A percentile compares a stretch with the other conserved stretches of the same genome.
These are phyloP conservation scores for Palythoa grandiflora DNA, from an alignment of 92 coral and sea anemone species.

Conservation along the genomic window DNA sequence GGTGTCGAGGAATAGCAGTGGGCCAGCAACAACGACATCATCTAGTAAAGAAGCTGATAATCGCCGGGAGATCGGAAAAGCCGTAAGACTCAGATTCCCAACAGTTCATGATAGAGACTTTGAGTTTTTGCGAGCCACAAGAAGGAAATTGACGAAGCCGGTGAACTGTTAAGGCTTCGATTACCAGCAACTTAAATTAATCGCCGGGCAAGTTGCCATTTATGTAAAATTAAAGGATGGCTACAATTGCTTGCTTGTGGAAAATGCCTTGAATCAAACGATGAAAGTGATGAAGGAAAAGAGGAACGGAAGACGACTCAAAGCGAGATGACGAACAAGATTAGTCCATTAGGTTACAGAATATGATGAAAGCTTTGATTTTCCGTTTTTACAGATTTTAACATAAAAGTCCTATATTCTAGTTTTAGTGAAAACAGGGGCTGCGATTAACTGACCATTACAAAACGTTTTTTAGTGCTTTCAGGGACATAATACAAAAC, in stretches of 20 bases:
- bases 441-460: too few relatives aligned
- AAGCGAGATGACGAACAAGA: too few relatives aligned
- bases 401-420: too few relatives aligned
- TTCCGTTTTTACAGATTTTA: too few relatives aligned
- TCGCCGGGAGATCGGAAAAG: conserved; percentile 37
- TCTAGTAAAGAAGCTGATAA: not conserved
- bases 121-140: conserved; percentile 59
- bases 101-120: conserved; percentile 54
- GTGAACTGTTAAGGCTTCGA: conserved; percentile 42
- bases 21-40: conserved; percentile 17
- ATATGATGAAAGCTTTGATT: too few relatives aligned
- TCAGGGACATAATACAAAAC: too few relatives aligned
- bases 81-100: conserved; percentile 50
- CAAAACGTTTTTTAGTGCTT: too few relatives aligned
- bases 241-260: conserved; percentile 45
- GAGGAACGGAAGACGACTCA: too few relatives aligned
- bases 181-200: conserved; percentile 56
- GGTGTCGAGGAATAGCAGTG: conserved; percentile 6
- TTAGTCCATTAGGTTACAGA: too few relatives aligned
- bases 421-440: too few relatives aligned
- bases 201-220: conserved; percentile 70
- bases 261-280: not conserved
- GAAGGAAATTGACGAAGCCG: conserved; percentile 58
- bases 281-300: conserved; percentile 3
- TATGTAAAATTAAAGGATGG: conserved; percentile 62